These are phyloP conservation scores for Rostratula benghalensis DNA, from an alignment of 2,113 vertebrate species.

Conservation along the genomic window DNA sequence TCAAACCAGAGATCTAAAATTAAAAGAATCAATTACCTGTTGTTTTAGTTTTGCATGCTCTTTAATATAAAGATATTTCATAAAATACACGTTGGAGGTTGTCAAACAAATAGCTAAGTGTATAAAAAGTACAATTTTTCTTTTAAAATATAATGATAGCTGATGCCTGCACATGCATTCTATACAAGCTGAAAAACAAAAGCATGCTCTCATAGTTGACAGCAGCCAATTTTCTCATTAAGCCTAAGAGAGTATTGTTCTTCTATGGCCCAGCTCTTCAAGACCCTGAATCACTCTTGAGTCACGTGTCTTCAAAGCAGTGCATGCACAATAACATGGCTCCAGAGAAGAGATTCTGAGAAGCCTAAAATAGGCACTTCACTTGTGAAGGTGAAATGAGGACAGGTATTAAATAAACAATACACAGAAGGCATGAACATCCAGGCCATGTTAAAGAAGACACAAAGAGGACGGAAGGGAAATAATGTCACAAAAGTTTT, in stretches of 20 bases:
- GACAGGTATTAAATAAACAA: slow-evolving; percentile 48
- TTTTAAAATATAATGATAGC: neutral
- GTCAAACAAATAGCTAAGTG: neutral
- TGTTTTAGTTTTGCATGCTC: neutral
- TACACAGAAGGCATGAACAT: neutral
- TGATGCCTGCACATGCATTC: neutral
- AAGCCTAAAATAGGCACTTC: neutral
- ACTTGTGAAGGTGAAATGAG: neutral
- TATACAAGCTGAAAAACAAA: neutral
- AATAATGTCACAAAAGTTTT: neutral
- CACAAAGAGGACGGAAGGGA: slow-evolving; percentile 16
- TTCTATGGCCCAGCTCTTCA: neutral
- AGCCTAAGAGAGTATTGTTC: neutral
- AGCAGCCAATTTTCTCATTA: neutral
- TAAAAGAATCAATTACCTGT: neutral
- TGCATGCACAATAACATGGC: neutral
- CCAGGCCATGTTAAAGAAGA: neutral
- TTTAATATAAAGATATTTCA: neutral
- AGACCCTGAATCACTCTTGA: slow-evolving; percentile 9
- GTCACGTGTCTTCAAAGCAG: neutral
- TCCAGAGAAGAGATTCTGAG: slow-evolving; percentile 4
- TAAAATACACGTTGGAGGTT: neutral
- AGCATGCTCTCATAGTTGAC: neutral
- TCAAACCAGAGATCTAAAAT: neutral
- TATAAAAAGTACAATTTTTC: neutral